Evolutionary conservation across 2,113 vertebrate species (phyloP), one percentile per base, ranked within the genome.

Genomic region (Lepisosteus osseus): DNA sequence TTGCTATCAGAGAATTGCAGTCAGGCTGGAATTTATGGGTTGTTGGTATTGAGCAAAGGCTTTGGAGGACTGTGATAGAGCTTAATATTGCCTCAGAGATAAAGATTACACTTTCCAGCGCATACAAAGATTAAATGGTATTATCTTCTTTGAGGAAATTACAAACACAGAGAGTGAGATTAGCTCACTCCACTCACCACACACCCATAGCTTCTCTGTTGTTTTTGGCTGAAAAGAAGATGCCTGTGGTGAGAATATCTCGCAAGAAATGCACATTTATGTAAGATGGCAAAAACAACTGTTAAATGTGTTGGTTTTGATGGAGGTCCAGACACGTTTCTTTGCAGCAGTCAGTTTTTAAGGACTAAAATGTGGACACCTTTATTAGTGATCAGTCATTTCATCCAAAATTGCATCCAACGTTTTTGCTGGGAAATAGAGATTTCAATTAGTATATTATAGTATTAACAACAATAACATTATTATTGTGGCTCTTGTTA

Each of bases 111-210:
- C n/a, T 44, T 55, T 69, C 44, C 59, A 74, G 47, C 14, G 45
- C 61, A 29, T 14, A 69, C 41, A 45, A 54, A 69, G 61, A 65
- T 56, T 62, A 69, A 69, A 74, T 9, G 67, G 29, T 42, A 51
- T 74, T 51, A 29, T 56, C 59, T 40, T n/a, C 55, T 72, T 44
- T 54, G 47, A 54, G 51, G 65, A 67, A 74, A 74, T 69, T 56
- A 74, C 47, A 69, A 65, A 62, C 67, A 76, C 71, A 62, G 74
- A 69, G 75, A 70, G 72, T 13, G 51, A 70, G 70, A 74, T 41
- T 74, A 40, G 66, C 15, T 69, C 8, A 43, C 15, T 73, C 66
- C 45, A 14, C 54, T 12, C 14, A 14, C 43, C 12, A 17, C 29
- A 13, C n/a, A 40, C 13, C 42, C 61, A 51, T 5, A 51, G 47